Percentiles rank a stretch among this genome's conserved stretches.
phyloP scores from a whole-genome alignment of 2,113 vertebrate genomes.

The Pteronura brasiliensis region DNA sequence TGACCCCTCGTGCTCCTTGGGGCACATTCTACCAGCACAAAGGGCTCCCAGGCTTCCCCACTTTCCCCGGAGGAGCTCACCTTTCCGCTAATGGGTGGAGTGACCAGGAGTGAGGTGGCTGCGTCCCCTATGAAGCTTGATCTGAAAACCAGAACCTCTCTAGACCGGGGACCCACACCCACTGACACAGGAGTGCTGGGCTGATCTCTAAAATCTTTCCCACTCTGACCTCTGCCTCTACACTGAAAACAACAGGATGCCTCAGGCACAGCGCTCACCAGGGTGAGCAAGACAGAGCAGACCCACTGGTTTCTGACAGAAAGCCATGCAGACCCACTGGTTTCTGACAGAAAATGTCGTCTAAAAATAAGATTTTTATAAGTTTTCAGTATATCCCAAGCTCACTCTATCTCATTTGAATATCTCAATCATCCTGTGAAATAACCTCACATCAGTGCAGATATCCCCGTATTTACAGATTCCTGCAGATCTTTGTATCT shows the following conservation, averaged over 20 bases:
- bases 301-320: neutral
- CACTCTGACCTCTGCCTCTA: neutral
- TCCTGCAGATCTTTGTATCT: neutral
- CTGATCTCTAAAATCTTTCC: neutral
- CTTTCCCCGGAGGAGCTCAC: neutral
- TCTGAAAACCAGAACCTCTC: neutral
- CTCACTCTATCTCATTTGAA: neutral
- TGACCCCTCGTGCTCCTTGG: neutral
- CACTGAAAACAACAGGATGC: neutral
- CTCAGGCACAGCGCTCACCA: neutral
- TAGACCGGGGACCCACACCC: neutral
- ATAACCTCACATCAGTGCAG: neutral
- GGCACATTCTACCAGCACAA: neutral
- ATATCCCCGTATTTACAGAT: neutral
- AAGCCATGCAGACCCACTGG: neutral
- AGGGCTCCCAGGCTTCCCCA: neutral
- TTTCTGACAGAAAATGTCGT: neutral
- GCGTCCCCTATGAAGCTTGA: neutral
- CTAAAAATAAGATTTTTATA: neutral
- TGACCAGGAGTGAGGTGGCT: neutral
- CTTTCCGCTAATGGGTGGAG: neutral
- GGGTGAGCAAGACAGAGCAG: fast-evolving
- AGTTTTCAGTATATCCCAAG: neutral
- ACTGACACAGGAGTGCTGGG: neutral
- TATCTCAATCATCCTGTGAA: neutral